Conservation (phyloP, 53 echinoderm and acorn worm species). For the Luidia sarsii region DNA sequence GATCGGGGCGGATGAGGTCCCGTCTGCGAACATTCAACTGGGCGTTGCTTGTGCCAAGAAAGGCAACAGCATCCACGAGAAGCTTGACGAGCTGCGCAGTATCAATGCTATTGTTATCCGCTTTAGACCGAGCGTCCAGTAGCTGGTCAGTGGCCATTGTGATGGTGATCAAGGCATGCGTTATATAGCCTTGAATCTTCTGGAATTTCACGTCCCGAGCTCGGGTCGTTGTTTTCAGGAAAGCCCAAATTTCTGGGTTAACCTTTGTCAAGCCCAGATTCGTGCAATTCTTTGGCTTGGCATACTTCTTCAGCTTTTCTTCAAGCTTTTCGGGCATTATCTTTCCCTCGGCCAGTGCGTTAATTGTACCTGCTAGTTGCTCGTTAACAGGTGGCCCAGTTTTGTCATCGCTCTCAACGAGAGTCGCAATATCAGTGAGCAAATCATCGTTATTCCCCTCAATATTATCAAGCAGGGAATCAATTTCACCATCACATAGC, state of each 20-base stretch:
- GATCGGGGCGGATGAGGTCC: slow-evolving; percentile 1
- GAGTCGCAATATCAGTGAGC: no score
- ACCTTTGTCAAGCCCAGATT: not conserved
- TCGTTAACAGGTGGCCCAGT: no score
- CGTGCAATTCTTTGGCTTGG: no score
- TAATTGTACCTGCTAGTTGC: no score
- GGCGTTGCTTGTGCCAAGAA: not conserved
- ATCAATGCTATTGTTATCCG: not conserved
- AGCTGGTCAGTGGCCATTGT: slow-evolving; percentile 11
- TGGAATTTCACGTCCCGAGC: not conserved
- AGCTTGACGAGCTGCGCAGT: not conserved
- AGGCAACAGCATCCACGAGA: slow-evolving; percentile 1
- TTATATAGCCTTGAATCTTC: not conserved
- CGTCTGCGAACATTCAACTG: not conserved
- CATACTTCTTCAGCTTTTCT: no score
- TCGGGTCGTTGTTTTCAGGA: not conserved
- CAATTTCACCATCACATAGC: no score
- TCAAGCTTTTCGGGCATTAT: no score
- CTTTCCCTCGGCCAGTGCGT: no score
- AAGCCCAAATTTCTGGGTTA: slow-evolving; percentile 1
- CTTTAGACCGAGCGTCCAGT: not conserved
- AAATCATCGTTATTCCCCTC: no score
- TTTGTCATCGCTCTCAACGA: no score
- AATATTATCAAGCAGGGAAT: no score
- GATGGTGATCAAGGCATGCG: not conserved